phyloP scores from a whole-genome alignment of 2,113 vertebrate genomes.

The Podiceps cristatus region DNA sequence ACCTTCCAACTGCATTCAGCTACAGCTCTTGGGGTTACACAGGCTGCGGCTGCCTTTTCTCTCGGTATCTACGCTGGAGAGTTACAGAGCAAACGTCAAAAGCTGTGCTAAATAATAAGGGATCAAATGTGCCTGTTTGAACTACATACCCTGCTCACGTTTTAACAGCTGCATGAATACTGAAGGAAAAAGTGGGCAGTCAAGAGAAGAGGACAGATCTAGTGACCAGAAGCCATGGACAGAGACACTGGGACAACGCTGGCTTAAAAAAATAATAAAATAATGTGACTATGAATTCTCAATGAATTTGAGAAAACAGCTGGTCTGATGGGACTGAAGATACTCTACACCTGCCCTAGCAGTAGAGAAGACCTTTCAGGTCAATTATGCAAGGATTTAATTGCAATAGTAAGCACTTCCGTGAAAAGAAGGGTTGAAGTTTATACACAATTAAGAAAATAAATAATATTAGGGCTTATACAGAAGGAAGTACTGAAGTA shows the following conservation, averaged over 20 bases:
- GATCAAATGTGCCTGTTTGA: neutral
- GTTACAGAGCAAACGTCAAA: neutral
- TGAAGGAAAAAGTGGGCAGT: neutral
- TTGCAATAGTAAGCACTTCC: neutral
- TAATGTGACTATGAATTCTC: neutral
- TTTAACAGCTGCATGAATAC: neutral
- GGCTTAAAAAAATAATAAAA: neutral
- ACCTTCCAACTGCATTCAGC: neutral
- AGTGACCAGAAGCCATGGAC: neutral
- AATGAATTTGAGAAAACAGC: neutral
- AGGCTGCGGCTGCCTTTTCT: neutral
- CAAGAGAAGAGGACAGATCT: neutral
- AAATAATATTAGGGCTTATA: neutral
- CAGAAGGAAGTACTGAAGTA: neutral
- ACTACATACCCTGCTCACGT: neutral
- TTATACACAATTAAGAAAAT: neutral
- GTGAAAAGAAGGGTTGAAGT: neutral
- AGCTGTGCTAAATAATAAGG: neutral
- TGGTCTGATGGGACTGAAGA: neutral
- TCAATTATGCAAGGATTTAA: neutral
- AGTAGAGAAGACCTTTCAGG: neutral
- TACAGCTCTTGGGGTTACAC: neutral
- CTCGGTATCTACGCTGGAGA: neutral
- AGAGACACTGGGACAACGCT: neutral
- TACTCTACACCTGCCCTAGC: neutral